Percentiles rank a stretch among this genome's conserved stretches.
These are phyloP conservation scores for Poeciliopsis prolifica DNA, from an alignment of 2,113 vertebrate species.

Conservation along the genomic window DNA sequence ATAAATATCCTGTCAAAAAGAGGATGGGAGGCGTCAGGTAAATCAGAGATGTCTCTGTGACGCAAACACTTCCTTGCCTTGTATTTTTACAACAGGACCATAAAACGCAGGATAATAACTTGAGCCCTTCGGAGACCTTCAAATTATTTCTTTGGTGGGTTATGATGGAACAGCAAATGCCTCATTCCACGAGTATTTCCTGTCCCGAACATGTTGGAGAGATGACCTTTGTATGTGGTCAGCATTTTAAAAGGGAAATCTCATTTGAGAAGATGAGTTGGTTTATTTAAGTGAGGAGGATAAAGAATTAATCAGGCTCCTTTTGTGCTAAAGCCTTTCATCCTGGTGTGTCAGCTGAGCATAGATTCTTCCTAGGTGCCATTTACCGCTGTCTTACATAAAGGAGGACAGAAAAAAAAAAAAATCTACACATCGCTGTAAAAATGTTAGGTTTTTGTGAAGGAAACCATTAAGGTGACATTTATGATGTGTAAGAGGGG, in stretches of 20 bases:
- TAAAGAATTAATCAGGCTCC: slow-evolving; percentile 37
- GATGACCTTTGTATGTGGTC: slow-evolving; percentile 12
- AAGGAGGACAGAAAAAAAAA: too few species aligned
- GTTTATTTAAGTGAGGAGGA: slow-evolving; percentile 9
- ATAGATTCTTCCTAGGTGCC: slow-evolving; percentile 67
- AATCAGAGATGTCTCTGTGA: slow-evolving; percentile 28
- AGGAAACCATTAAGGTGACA: too few species aligned
- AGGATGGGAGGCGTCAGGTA: slow-evolving; percentile 12
- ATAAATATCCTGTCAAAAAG: slow-evolving; percentile 37
- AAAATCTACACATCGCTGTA: too few species aligned
- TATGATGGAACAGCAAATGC: not conserved
- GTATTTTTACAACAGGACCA: slow-evolving; percentile 18
- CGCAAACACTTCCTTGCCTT: not conserved
- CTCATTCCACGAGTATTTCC: slow-evolving; percentile 14
- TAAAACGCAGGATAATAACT: slow-evolving; percentile 21
- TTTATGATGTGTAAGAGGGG: too few species aligned
- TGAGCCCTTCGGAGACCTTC: not conserved
- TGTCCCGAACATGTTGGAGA: not conserved
- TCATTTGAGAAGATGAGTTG: not conserved
- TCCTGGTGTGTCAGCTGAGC: slow-evolving; percentile 50
- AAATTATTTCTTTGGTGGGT: slow-evolving; percentile 8
- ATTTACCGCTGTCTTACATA: slow-evolving; percentile 50
- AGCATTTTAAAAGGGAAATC: not conserved
- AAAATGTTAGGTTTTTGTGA: too few species aligned
- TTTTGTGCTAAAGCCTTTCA: slow-evolving; percentile 43